These are phyloP conservation scores for Engystomops pustulosus DNA, from an alignment of 2,113 vertebrate species.

Conservation along the genomic window DNA sequence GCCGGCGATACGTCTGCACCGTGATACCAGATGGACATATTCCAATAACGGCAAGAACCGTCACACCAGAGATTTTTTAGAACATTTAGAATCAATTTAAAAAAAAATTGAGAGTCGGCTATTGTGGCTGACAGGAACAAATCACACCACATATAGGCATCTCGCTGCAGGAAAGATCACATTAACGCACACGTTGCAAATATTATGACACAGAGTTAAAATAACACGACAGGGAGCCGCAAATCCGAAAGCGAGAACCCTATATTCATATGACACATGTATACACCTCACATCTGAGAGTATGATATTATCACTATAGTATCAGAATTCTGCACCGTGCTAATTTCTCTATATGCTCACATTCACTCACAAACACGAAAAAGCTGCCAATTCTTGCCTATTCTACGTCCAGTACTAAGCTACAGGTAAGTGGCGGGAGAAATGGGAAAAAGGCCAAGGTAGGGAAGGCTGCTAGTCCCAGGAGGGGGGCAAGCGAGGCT, in stretches of 20 bases:
- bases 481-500: background rate
- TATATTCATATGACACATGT: background rate
- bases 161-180: slow-evolving; percentile 22
- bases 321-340: background rate
- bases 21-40: slow-evolving; percentile 13
- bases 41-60: background rate
- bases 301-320: background rate
- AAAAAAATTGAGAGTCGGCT: background rate
- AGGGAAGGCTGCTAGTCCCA: background rate
- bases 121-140: background rate
- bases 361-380: background rate
- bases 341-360: background rate
- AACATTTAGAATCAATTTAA: background rate
- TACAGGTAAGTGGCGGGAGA: slow-evolving; percentile 49
- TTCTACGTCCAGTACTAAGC: background rate
- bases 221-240: background rate
- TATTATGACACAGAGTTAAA: slow-evolving; percentile 31
- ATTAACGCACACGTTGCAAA: slow-evolving; percentile 33
- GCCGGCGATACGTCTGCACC: background rate
- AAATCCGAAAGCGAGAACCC: background rate
- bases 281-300: background rate
- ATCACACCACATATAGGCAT: slow-evolving; percentile 20
- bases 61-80: background rate
- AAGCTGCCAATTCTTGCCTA: background rate
- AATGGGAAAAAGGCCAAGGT: background rate